Conservation (phyloP, 2,888 invertebrate genomes). For the Globia sparganii region DNA sequence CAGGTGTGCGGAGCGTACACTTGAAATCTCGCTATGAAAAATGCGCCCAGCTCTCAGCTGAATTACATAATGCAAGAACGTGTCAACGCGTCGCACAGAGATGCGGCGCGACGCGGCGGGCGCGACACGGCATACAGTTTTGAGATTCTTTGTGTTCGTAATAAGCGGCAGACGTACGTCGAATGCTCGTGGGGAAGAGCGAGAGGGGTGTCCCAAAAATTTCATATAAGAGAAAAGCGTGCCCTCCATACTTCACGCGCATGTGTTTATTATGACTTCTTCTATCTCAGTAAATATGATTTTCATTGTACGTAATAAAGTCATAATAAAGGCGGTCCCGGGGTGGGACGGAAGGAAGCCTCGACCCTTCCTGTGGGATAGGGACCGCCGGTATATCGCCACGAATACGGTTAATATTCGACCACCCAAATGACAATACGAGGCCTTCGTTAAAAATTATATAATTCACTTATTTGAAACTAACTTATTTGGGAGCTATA, state of each 20-base stretch:
- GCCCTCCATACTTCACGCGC: conserved; percentile 78
- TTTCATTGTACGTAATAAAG: conserved; percentile 87
- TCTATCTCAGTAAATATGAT: conserved; percentile 85
- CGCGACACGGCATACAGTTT: conserved; percentile 71
- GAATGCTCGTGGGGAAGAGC: conserved; percentile 72
- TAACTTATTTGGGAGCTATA: conserved; percentile 37
- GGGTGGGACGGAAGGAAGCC: conserved; percentile 82
- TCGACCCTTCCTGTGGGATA: conserved; percentile 81
- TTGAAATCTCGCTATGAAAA: conserved; percentile 86
- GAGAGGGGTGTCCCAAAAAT: conserved; percentile 68
- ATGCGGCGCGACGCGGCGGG: conserved; percentile 63
- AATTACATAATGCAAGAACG: conserved; percentile 86
- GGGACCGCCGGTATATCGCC: conserved; percentile 67
- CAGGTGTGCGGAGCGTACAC: conserved; percentile 83
- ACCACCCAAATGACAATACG: conserved; percentile 56
- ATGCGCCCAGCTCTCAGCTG: conserved; percentile 79
- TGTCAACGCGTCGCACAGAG: conserved; percentile 79
- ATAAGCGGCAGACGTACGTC: conserved; percentile 81
- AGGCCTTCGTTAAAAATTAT: conserved; percentile 63
- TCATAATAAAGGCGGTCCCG: conserved; percentile 79
- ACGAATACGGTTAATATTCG: conserved; percentile 69
- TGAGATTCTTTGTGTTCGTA: conserved; percentile 85
- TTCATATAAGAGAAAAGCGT: conserved; percentile 71
- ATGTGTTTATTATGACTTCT: conserved; percentile 85
- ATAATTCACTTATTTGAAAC: conserved; percentile 54